Base-by-base conservation (phyloP, 2,888 invertebrate genomes). In the Hirtodrosophila cameraria region DNA sequence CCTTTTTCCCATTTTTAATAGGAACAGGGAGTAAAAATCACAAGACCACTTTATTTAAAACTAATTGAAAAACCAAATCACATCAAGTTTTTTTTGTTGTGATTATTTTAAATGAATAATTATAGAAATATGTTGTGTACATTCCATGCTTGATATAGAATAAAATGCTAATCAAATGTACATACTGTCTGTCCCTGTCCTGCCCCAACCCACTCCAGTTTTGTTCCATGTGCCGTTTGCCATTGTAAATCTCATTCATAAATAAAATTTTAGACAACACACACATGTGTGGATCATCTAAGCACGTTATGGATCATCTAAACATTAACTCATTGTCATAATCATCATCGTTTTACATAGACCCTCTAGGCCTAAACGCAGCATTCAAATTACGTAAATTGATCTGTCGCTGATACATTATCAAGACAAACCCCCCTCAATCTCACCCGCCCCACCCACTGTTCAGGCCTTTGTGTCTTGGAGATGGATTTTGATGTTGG, bases 321-420 rank as follows among this genome's bases (percentile, higher is more conserved):
- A 57, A 50, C 59, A 66, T 54, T 48, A 60, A 48, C 50, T 70
- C 52, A 65, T 68, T 61, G 46, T 57, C 82, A 80, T 77, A 64
- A 62, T 67, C 49, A 72, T 62, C 31, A 60, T 35, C 25, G 48
- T 27, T 20, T 30, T 16, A 15, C 42, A 28, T 13, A 28, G 23
- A 38, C 25, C 41, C 25, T 30, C 46, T 52, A 54, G 52, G 65
- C 59, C 62, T 68, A 69, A 79, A 60, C 60, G 58, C 27, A 59
- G 54, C 72, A 66, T 62, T 72, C 65, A 62, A 79, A 79, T 78
- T 82, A 66, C 75, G 65, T 69, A 75, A 84, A 68, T 75, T 77
- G 72, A 84, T 84, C 75, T 61, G 59, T 57, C 71, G 63, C 62
- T 68, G 60, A 62, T 62, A 63, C 48, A 66, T 62, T 66, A 74